Conservation (phyloP, 2,113 vertebrate species). For the Stegastes partitus region DNA sequence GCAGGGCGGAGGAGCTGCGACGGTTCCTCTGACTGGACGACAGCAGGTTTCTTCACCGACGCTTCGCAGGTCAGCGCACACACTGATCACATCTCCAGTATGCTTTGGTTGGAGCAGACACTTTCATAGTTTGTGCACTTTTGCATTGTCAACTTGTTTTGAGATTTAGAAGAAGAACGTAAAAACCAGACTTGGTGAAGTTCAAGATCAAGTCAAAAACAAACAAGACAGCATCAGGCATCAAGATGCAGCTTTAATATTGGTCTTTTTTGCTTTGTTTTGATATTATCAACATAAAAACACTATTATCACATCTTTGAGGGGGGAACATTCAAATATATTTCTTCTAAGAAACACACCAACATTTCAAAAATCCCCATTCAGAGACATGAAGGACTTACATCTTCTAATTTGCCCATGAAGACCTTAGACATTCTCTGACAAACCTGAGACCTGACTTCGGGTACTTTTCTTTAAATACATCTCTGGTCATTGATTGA, state of each 20-base stretch:
- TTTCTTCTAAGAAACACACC: background rate
- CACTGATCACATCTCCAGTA: background rate
- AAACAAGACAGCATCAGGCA: too few species aligned
- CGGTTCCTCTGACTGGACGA: slow-evolving; percentile 85
- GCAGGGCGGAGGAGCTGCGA: slow-evolving; percentile 84
- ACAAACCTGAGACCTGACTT: too few species aligned
- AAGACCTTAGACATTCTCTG: too few species aligned
- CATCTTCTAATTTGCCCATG: background rate
- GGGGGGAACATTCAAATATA: background rate
- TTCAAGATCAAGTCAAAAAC: too few species aligned
- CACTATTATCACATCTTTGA: background rate
- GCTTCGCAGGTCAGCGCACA: slow-evolving; percentile 90
- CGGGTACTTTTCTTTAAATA: too few species aligned
- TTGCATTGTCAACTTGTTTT: too few species aligned
- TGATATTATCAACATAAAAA: background rate
- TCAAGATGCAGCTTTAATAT: too few species aligned
- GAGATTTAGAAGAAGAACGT: too few species aligned
- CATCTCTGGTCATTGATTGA: too few species aligned
- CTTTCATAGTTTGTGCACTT: too few species aligned
- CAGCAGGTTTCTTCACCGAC: slow-evolving; percentile 98
- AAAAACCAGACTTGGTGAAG: too few species aligned
- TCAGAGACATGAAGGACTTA: background rate
- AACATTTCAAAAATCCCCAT: background rate
- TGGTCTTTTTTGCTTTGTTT: background rate
- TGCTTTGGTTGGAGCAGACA: too few species aligned